phyloP scores from a whole-genome alignment of 2,797 vertebrate genomes.

The Muscicapa striata region DNA sequence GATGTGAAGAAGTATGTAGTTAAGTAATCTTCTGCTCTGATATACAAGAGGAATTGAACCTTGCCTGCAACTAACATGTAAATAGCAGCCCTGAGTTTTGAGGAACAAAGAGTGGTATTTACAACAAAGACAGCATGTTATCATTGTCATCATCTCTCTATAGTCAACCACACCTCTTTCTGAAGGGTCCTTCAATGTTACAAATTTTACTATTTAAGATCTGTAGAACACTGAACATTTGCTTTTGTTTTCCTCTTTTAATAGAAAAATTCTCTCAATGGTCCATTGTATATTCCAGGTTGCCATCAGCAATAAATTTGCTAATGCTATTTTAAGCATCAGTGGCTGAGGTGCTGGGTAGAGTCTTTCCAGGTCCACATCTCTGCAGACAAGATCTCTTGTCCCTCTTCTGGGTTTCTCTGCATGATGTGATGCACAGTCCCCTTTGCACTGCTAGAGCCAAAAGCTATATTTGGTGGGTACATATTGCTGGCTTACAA shows the following conservation, averaged over 20 bases:
- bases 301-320: not conserved
- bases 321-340: not conserved
- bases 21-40: constrained; percentile 7
- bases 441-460: not conserved
- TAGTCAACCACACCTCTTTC: not conserved
- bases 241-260: not conserved
- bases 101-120: constrained; percentile 34
- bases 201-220: not conserved
- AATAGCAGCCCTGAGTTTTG: constrained; percentile 20
- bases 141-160: constrained; percentile 5
- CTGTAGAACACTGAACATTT: not conserved
- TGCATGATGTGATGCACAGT: not conserved
- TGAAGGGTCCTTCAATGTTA: not conserved
- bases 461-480: not conserved
- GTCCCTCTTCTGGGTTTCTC: not conserved
- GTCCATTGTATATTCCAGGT: not conserved
- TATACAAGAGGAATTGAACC: not conserved
- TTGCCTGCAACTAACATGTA: not conserved
- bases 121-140: not conserved
- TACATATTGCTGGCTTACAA: not conserved
- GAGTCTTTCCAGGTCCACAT: not conserved
- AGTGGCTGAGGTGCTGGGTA: not conserved
- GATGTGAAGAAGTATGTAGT: not conserved
- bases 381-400: not conserved
- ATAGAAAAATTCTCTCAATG: not conserved